Percentiles rank a stretch among this genome's conserved stretches.
Evolutionary conservation across 2,888 invertebrate genomes (phyloP).

Genomic region (Cremastinae sp.): DNA sequence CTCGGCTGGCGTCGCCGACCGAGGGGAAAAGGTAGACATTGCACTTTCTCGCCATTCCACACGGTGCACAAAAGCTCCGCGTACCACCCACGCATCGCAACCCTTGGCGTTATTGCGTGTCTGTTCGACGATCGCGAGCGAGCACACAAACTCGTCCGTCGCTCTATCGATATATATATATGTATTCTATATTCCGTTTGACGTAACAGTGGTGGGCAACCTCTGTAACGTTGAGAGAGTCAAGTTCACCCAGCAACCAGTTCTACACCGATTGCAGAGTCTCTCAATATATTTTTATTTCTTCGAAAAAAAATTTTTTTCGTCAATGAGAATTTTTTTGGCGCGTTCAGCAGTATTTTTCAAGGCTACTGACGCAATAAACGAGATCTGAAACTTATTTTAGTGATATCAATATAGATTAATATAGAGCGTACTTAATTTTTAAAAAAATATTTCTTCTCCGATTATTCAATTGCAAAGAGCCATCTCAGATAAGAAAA

Average conservation of each 20-base stretch:
- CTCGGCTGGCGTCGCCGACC: constrained; percentile 50
- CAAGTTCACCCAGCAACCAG: constrained; percentile 64
- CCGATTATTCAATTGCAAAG: too few relatives aligned
- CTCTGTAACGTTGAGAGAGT: constrained; percentile 64
- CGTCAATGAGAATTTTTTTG: too few relatives aligned
- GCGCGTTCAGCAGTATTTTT: too few relatives aligned
- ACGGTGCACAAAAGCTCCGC: constrained; percentile 43
- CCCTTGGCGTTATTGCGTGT: constrained; percentile 60
- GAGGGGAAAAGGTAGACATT: constrained; percentile 67
- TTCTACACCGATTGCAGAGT: constrained; percentile 37
- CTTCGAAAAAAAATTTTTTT: too few relatives aligned
- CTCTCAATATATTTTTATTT: constrained; percentile 46
- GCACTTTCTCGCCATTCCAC: constrained; percentile 68
- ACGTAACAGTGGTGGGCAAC: constrained; percentile 68
- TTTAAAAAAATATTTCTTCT: too few relatives aligned
- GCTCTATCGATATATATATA: constrained; percentile 7
- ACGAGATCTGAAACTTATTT: too few relatives aligned
- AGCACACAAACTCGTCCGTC: constrained; percentile 20
- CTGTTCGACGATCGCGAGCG: constrained; percentile 43
- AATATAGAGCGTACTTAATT: too few relatives aligned
- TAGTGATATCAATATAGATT: too few relatives aligned
- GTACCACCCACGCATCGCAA: constrained; percentile 65
- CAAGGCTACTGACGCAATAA: too few relatives aligned
- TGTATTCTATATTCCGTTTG: constrained; percentile 40
- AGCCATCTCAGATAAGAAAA: too few relatives aligned